Evolutionary conservation across 2,888 invertebrate species (phyloP).

Genomic region (Dryobotodes eremita): DNA sequence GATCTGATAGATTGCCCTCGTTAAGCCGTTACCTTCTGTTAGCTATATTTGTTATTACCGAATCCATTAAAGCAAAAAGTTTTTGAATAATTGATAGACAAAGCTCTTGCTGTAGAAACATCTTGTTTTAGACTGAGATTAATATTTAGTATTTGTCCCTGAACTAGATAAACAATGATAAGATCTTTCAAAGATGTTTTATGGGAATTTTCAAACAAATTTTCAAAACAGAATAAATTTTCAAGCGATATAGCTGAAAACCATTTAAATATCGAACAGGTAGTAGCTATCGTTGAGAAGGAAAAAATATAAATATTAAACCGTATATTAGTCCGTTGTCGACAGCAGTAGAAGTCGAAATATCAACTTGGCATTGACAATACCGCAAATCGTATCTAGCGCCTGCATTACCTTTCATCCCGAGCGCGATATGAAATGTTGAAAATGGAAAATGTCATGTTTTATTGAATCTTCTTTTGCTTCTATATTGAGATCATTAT

Average conservation of each 20-base stretch:
- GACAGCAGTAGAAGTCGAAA: slow-evolving; percentile 36
- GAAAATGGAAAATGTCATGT: slow-evolving; percentile 55
- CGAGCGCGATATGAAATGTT: slow-evolving; percentile 49
- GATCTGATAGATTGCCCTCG: slow-evolving; percentile 69
- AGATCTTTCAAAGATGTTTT: not conserved
- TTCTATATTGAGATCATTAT: slow-evolving; percentile 21
- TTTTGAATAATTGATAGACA: slow-evolving; percentile 45
- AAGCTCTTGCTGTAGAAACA: slow-evolving; percentile 13
- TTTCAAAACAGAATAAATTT: not conserved
- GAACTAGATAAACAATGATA: not conserved
- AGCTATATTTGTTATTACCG: slow-evolving; percentile 59
- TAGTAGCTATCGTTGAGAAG: not conserved
- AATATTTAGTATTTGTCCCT: slow-evolving; percentile 14
- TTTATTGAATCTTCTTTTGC: slow-evolving; percentile 44
- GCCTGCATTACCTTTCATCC: slow-evolving; percentile 30
- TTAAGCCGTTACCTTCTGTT: slow-evolving; percentile 62
- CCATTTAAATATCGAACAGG: not conserved
- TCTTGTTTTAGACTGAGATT: slow-evolving; percentile 21
- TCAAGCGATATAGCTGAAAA: not conserved
- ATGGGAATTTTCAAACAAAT: slow-evolving; percentile 1
- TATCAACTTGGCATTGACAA: slow-evolving; percentile 51
- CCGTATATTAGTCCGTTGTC: not conserved
- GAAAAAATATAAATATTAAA: slow-evolving; percentile 19
- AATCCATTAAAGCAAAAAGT: slow-evolving; percentile 47
- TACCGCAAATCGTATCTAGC: slow-evolving; percentile 54